Evolutionary conservation across 1,140 invertebrate species (phyloP).

Genomic region (Varroa destructor): DNA sequence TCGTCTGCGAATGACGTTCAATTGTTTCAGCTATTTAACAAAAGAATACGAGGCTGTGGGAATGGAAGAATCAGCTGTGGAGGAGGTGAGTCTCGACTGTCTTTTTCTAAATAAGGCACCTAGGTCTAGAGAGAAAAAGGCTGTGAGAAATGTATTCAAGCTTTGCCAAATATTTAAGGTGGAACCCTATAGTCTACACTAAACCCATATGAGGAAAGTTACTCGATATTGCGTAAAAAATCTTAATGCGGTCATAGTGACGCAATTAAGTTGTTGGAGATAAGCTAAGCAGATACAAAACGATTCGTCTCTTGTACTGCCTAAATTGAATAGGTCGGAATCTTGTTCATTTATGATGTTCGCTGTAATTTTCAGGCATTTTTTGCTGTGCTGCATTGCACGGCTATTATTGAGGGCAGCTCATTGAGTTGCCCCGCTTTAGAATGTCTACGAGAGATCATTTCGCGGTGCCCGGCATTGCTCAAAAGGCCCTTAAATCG

Average conservation of each 20-base stretch:
- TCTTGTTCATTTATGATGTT: not conserved
- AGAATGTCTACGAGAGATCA: slow-evolving; percentile 10
- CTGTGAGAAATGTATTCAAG: too few species aligned
- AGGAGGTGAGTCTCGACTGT: slow-evolving; percentile 7
- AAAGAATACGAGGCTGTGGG: slow-evolving; percentile 14
- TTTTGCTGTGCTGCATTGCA: slow-evolving; percentile 3
- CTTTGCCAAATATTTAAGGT: too few species aligned
- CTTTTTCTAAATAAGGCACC: not conserved
- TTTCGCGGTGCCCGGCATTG: not conserved
- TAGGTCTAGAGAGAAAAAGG: too few species aligned
- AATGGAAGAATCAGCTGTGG: slow-evolving; percentile 1
- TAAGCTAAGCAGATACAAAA: too few species aligned
- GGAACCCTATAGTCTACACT: too few species aligned
- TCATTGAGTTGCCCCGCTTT: not conserved
- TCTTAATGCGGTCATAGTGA: too few species aligned
- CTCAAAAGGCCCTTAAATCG: not conserved
- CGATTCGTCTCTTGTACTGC: too few species aligned
- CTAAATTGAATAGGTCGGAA: too few species aligned
- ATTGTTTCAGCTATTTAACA: slow-evolving; percentile 1
- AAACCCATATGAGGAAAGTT: too few species aligned
- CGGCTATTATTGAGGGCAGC: not conserved
- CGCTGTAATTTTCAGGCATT: not conserved
- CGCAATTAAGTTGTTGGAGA: too few species aligned
- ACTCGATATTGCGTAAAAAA: too few species aligned
- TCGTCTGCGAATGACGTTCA: not conserved